phyloP scores from a whole-genome alignment of 2,113 vertebrate species.

The Toxotes chatareus region DNA sequence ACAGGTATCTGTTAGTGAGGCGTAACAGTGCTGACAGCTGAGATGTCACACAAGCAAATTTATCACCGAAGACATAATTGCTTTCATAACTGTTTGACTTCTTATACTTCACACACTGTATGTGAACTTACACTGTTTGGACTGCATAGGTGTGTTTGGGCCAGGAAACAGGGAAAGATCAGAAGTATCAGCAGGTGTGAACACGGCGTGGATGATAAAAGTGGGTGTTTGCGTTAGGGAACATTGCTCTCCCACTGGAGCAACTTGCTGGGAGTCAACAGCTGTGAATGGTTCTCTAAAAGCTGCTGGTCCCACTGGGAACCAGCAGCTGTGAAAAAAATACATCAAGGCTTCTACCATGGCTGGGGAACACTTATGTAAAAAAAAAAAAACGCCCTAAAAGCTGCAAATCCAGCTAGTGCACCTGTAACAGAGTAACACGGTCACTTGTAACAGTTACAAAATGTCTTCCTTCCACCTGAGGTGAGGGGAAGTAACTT shows the following conservation, averaged over 20 bases:
- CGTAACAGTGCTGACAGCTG: slow-evolving; percentile 66
- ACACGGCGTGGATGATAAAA: slow-evolving; percentile 26
- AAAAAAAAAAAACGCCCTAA: slow-evolving; percentile 29
- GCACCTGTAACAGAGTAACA: slow-evolving; percentile 11
- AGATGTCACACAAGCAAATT: slow-evolving; percentile 59
- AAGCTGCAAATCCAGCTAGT: slow-evolving; percentile 38
- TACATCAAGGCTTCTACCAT: slow-evolving; percentile 4
- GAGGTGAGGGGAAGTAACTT: background rate
- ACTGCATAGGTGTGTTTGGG: background rate
- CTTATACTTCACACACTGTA: slow-evolving; percentile 20
- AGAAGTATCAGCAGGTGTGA: slow-evolving; percentile 42
- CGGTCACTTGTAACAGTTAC: background rate
- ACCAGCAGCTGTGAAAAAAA: slow-evolving; percentile 48
- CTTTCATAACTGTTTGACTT: slow-evolving; percentile 18
- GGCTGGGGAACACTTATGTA: slow-evolving; percentile 47
- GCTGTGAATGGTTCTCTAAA: slow-evolving; percentile 60
- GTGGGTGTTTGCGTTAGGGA: slow-evolving; percentile 48
- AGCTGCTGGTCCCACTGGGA: slow-evolving; percentile 56
- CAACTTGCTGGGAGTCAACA: slow-evolving; percentile 52
- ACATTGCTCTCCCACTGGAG: slow-evolving; percentile 18
- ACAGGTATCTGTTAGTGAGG: slow-evolving; percentile 57
- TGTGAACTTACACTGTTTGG: slow-evolving; percentile 11
- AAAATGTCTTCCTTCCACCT: background rate
- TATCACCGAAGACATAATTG: slow-evolving; percentile 63
- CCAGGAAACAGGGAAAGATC: slow-evolving; percentile 4